Percentiles rank a stretch among this genome's conserved stretches.
These are phyloP conservation scores for Sarcophaga variegata DNA, from an alignment of 2,888 invertebrate species.

Conservation along the genomic window DNA sequence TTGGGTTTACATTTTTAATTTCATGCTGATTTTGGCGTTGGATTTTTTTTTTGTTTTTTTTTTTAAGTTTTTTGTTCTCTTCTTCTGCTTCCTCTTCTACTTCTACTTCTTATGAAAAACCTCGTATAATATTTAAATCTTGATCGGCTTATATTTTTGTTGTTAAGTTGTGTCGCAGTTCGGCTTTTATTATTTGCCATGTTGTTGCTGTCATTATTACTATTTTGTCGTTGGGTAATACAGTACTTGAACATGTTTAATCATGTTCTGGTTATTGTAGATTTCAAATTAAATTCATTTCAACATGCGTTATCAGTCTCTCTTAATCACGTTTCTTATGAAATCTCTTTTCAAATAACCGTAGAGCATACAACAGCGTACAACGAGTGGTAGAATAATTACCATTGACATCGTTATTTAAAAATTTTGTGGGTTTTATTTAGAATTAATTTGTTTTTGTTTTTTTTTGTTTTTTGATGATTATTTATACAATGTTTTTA, in stretches of 20 bases:
- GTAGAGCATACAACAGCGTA: background rate
- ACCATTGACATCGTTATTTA: slow-evolving; percentile 39
- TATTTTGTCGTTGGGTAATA: background rate
- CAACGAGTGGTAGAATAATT: slow-evolving; percentile 5
- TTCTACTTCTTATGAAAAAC: background rate
- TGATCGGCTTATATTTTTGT: slow-evolving; percentile 41
- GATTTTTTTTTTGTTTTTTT: background rate
- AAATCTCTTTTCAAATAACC: slow-evolving; percentile 21
- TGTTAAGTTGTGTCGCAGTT: background rate
- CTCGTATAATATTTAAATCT: slow-evolving; percentile 32
- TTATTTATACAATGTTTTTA: too few relatives aligned
- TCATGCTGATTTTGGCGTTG: background rate
- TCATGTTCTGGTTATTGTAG: slow-evolving; percentile 40
- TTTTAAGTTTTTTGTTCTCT: background rate
- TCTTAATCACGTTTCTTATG: slow-evolving; percentile 39
- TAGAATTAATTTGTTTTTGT: too few relatives aligned
- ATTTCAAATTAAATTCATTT: slow-evolving; percentile 51
- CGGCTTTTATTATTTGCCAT: background rate
- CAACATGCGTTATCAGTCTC: slow-evolving; percentile 49
- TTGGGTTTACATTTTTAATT: background rate
- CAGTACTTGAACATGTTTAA: slow-evolving; percentile 49
- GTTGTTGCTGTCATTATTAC: slow-evolving; percentile 26
- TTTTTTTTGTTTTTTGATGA: too few relatives aligned
- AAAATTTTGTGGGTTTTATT: slow-evolving; percentile 9
- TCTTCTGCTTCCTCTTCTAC: background rate